Percentiles rank a stretch among this genome's conserved stretches.
Conservation (phyloP, 2,797 vertebrate species). For the Morelia viridis region DNA sequence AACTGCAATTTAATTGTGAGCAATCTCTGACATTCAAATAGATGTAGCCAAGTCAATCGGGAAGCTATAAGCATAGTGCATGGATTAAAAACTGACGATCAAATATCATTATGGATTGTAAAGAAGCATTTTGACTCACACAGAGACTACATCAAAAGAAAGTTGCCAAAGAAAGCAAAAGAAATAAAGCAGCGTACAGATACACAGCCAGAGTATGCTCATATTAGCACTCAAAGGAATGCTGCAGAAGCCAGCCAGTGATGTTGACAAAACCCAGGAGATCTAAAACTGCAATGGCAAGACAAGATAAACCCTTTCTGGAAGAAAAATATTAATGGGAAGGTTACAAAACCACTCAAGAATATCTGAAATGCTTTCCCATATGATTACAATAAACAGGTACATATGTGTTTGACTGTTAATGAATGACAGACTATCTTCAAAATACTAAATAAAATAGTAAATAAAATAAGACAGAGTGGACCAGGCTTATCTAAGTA, state of each 20-base stretch:
- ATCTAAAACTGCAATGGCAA: not conserved
- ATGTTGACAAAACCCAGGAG: slow-evolving; percentile 17
- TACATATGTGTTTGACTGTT: rapidly evolving
- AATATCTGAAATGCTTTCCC: not conserved
- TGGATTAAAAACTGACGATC: rapidly evolving
- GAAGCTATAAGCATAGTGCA: not conserved
- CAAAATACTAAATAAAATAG: not conserved
- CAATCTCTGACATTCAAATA: not conserved
- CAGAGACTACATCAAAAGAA: not conserved
- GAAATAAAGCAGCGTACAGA: not conserved
- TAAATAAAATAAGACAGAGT: not conserved
- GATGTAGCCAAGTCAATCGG: not conserved
- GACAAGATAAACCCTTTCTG: not conserved
- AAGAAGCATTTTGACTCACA: slow-evolving; percentile 14
- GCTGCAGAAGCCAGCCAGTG: not conserved
- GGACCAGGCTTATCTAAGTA: not conserved
- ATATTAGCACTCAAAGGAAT: not conserved
- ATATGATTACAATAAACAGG: not conserved
- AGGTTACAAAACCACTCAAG: rapidly evolving
- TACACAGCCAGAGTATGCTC: not conserved
- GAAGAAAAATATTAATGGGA: not conserved
- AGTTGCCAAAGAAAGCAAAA: slow-evolving; percentile 1
- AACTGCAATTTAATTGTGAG: not conserved
- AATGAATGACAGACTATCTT: not conserved
- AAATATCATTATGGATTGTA: not conserved